Evolutionary conservation across 2,888 invertebrate genomes (phyloP).

Genomic region (Sphaerophoria rueppellii): DNA sequence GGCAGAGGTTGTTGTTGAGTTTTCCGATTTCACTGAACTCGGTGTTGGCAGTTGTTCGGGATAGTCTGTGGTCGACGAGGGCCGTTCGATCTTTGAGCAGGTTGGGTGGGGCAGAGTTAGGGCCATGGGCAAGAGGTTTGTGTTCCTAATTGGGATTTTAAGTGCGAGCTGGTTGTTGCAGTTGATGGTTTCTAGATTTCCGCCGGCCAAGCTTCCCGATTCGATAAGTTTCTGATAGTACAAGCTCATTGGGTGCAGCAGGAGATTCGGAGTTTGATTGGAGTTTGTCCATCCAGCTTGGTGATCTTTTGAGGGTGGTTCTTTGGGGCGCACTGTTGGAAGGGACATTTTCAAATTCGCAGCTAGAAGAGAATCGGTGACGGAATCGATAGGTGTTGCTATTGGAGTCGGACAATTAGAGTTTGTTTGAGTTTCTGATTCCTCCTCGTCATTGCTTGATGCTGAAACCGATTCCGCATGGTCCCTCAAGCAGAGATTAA

Average conservation of each 20-base stretch:
- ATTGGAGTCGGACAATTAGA: conserved; percentile 77
- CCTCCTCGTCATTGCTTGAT: conserved; percentile 79
- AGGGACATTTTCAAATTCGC: conserved; percentile 82
- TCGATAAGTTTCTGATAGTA: conserved; percentile 90
- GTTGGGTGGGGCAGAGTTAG: neutral
- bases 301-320: conserved; percentile 77
- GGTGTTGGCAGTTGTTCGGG: conserved; percentile 78
- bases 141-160: conserved; percentile 79
- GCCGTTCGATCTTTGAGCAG: conserved; percentile 74
- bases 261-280: conserved; percentile 83
- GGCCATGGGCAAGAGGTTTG: conserved; percentile 74
- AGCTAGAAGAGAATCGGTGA: conserved; percentile 76
- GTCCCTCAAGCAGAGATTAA: conserved; percentile 92
- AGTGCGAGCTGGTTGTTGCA: conserved; percentile 81
- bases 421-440: conserved; percentile 68
- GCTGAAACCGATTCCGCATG: conserved; percentile 80
- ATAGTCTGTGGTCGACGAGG: conserved; percentile 70
- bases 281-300: conserved; percentile 82
- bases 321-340: conserved; percentile 81
- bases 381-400: conserved; percentile 75
- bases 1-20: conserved; percentile 82
- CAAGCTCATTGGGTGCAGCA: conserved; percentile 89
- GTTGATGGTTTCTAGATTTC: conserved; percentile 80
- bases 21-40: conserved; percentile 81
- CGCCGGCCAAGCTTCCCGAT: conserved; percentile 80